phyloP scores from a whole-genome alignment of 2,113 vertebrate genomes.

The Barbus barbus region DNA sequence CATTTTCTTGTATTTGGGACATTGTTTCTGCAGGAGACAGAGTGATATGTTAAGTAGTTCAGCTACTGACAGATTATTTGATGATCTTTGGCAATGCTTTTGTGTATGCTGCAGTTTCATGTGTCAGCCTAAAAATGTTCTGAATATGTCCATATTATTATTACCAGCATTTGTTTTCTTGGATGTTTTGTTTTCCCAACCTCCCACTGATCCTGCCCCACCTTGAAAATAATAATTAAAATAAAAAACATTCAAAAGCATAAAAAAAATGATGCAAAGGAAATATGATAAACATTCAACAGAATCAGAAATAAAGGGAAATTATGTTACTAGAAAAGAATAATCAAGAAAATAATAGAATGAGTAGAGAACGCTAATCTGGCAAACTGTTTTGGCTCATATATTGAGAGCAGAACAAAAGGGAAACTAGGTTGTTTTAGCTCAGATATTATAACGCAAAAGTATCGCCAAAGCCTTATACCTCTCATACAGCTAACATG shows the following conservation, averaged over 20 bases:
- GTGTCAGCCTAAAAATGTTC: background rate
- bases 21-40: background rate
- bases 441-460: background rate
- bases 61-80: background rate
- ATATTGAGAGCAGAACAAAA: background rate
- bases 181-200: slow-evolving; percentile 49
- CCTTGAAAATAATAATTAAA: slow-evolving; percentile 34
- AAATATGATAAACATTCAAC: background rate
- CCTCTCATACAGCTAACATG: background rate
- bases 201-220: slow-evolving; percentile 55
- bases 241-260: background rate
- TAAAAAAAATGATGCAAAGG: background rate
- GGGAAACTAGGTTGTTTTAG: background rate
- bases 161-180: slow-evolving; percentile 42
- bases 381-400: background rate
- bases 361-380: background rate
- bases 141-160: background rate
- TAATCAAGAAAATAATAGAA: background rate
- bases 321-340: background rate
- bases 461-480: slow-evolving; percentile 13
- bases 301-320: background rate
- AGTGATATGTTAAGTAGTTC: background rate
- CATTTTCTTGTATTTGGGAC: background rate
- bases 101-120: background rate
- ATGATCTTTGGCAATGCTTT: slow-evolving; percentile 29